These are phyloP conservation scores for Pterocles orientalis DNA, from an alignment of 2,113 vertebrate genomes.

Conservation along the genomic window DNA sequence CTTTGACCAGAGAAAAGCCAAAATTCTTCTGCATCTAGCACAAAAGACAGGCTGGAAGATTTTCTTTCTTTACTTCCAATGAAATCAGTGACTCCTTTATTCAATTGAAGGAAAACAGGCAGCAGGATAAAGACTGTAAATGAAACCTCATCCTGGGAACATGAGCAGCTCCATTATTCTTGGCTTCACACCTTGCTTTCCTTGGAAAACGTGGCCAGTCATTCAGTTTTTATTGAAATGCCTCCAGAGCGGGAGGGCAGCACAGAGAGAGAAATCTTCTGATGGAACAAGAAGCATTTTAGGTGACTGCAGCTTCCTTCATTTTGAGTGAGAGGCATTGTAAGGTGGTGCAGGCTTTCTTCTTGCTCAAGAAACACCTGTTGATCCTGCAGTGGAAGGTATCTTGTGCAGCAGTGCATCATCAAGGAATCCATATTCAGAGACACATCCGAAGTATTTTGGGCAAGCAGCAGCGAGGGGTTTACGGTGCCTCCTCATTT, in stretches of 20 bases:
- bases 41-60: background rate
- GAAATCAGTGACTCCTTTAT: background rate
- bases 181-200: background rate
- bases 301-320: background rate
- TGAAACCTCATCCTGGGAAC: background rate
- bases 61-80: background rate
- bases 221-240: background rate
- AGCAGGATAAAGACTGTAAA: background rate
- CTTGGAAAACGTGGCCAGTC: background rate
- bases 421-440: background rate
- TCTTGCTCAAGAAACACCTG: background rate
- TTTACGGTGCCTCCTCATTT: background rate
- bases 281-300: background rate
- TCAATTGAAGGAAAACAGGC: background rate
- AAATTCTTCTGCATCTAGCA: background rate
- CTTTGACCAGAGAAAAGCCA: background rate
- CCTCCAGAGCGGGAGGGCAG: background rate
- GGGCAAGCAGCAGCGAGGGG: background rate
- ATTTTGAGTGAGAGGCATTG: background rate
- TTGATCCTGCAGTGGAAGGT: background rate
- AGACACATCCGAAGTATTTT: background rate
- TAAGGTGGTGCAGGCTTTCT: background rate
- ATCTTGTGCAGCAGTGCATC: background rate
- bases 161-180: background rate
- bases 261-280: rapidly evolving